phyloP scores from a whole-genome alignment of 2,888 invertebrate species.

The Dryobotodes eremita region DNA sequence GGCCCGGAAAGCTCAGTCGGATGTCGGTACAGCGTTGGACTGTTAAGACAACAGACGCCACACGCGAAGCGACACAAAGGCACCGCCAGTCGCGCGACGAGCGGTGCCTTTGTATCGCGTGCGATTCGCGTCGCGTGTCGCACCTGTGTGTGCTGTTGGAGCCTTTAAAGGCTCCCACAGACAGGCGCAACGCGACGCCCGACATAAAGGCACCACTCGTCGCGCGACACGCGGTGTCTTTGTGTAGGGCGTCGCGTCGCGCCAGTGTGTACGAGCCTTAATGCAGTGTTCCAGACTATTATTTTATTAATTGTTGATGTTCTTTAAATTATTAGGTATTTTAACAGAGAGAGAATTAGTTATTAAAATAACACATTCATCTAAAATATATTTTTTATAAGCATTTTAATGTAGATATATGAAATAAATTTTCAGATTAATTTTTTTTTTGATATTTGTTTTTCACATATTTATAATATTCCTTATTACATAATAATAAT shows the following conservation, averaged over 20 bases:
- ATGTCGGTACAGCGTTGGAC: slow-evolving; percentile 94
- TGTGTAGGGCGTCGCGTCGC: too few species aligned
- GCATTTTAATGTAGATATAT: not conserved
- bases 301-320: slow-evolving; percentile 19
- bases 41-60: slow-evolving; percentile 81
- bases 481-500: not conserved
- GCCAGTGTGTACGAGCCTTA: too few species aligned
- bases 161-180: too few species aligned
- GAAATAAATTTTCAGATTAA: not conserved
- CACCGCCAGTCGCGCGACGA: too few species aligned
- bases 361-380: not conserved
- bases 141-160: too few species aligned
- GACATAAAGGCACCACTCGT: too few species aligned
- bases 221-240: too few species aligned
- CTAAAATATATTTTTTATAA: not conserved
- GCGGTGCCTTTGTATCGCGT: too few species aligned
- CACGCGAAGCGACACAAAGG: too few species aligned
- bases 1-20: slow-evolving; percentile 94
- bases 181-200: too few species aligned
- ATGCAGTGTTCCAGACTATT: slow-evolving; percentile 93
- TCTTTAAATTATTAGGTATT: not conserved
- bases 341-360: not conserved
- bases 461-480: not conserved
- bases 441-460: not conserved
- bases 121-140: too few species aligned